A percentile compares a stretch with the other conserved stretches of the same genome.
These are phyloP conservation scores for Lasioglossum lativentre DNA, from an alignment of 2,888 invertebrate genomes.

Conservation along the genomic window DNA sequence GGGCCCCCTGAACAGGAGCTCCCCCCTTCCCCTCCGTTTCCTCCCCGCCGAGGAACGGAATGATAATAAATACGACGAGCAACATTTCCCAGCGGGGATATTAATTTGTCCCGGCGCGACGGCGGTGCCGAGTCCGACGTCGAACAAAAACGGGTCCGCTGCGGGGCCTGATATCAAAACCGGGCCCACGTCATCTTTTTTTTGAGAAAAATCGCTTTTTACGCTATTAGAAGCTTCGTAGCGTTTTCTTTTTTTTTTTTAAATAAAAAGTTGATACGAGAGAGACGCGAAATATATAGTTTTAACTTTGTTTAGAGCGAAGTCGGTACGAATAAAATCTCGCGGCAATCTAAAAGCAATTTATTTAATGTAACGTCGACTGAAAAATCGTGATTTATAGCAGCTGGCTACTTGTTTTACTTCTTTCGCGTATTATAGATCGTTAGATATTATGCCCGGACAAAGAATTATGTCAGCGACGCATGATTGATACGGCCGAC, in stretches of 20 bases:
- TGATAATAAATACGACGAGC: conserved; percentile 50
- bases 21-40: too few species aligned
- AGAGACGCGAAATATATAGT: background rate
- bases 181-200: background rate
- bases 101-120: conserved; percentile 41
- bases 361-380: background rate
- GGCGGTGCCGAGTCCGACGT: conserved; percentile 5
- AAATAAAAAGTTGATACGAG: background rate
- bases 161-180: conserved; percentile 19
- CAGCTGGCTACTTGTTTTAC: background rate
- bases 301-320: background rate
- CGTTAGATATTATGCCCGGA: background rate
- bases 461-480: background rate
- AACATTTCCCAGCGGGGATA: conserved; percentile 51
- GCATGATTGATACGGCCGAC: background rate
- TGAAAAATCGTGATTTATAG: background rate
- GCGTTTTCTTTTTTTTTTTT: background rate
- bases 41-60: background rate
- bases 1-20: background rate
- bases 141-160: conserved; percentile 9
- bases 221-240: background rate
- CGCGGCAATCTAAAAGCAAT: background rate
- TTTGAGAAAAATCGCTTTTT: background rate
- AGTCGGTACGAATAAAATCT: background rate
- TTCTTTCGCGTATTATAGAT: background rate